Evolutionary conservation across 2,113 vertebrate species (phyloP).

Genomic region (Tor tambroides): DNA sequence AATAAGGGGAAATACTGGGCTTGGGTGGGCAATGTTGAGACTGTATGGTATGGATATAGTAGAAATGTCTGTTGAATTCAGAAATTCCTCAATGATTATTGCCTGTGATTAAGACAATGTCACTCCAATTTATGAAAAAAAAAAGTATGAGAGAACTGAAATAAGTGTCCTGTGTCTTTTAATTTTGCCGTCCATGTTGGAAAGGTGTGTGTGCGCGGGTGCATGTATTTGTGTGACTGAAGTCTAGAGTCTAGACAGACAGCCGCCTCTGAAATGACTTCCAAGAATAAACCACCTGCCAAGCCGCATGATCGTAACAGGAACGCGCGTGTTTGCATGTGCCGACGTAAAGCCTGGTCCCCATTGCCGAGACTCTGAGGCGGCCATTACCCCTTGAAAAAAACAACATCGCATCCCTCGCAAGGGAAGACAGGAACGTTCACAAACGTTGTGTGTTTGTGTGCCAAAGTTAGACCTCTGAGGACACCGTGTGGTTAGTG

Average conservation of each 20-base stretch:
- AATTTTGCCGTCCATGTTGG: slow-evolving; percentile 32
- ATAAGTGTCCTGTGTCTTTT: slow-evolving; percentile 46
- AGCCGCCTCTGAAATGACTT: slow-evolving; percentile 33
- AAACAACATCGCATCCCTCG: not conserved
- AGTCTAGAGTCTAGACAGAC: not conserved
- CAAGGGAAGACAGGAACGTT: not conserved
- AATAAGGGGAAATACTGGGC: slow-evolving; percentile 71
- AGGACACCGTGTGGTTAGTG: slow-evolving; percentile 44
- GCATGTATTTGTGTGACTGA: not conserved
- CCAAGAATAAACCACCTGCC: slow-evolving; percentile 37
- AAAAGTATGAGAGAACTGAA: slow-evolving; percentile 60
- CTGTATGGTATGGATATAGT: slow-evolving; percentile 56
- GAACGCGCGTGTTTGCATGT: not conserved
- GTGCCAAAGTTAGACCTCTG: slow-evolving; percentile 2
- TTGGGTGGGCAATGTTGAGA: slow-evolving; percentile 67
- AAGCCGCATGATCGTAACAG: slow-evolving; percentile 13
- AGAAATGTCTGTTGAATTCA: slow-evolving; percentile 72
- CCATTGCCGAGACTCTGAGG: not conserved
- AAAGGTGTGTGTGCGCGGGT: not conserved
- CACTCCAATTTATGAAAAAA: slow-evolving; percentile 72
- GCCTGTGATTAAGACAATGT: slow-evolving; percentile 83
- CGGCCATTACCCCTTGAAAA: slow-evolving; percentile 26
- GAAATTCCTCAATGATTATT: slow-evolving; percentile 78
- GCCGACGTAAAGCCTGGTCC: not conserved
- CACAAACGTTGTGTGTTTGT: not conserved